Evolutionary conservation across 30 jellyfish, hydroid and myxozoan genomes (phyloP).

Genomic region (Hydractinia echinata): DNA sequence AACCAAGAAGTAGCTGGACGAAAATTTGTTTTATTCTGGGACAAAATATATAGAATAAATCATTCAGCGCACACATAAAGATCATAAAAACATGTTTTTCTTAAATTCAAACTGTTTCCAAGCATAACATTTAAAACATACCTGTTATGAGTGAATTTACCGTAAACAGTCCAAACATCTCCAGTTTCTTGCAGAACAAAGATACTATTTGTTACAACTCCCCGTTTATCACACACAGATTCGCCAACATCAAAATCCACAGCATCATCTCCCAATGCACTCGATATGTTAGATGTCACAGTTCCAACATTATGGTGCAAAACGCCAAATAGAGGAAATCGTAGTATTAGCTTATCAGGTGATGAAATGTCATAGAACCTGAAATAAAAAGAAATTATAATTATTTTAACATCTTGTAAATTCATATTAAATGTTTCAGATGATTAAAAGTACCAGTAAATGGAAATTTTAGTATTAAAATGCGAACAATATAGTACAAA

Average conservation of each 20-base stretch:
- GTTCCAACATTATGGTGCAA: constrained; percentile 3
- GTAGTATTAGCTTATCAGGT: constrained; percentile 40
- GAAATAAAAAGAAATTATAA: constrained; percentile 8
- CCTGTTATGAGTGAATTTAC: constrained; percentile 64
- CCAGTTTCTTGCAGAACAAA: constrained; percentile 91
- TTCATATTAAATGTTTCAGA: no score
- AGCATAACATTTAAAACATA: background rate
- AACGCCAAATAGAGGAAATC: constrained; percentile 42
- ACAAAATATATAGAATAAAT: no score
- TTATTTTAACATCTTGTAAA: background rate
- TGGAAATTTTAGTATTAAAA: no score
- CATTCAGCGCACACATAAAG: no score
- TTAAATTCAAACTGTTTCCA: no score
- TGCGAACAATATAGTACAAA: no score
- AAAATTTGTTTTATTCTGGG: no score
- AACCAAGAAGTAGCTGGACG: no score
- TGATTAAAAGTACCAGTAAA: no score
- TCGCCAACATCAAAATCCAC: constrained; percentile 73
- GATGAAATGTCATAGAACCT: constrained; percentile 65
- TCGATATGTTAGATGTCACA: constrained; percentile 36
- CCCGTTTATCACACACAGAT: constrained; percentile 25
- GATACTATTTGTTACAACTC: constrained; percentile 41
- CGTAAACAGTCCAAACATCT: constrained; percentile 65
- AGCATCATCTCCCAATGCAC: constrained; percentile 88
- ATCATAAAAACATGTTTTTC: no score